Percentiles rank a stretch among this genome's conserved stretches.
These are phyloP conservation scores for Solenopsis fugax DNA, from an alignment of 1,140 invertebrate genomes.

Conservation along the genomic window DNA sequence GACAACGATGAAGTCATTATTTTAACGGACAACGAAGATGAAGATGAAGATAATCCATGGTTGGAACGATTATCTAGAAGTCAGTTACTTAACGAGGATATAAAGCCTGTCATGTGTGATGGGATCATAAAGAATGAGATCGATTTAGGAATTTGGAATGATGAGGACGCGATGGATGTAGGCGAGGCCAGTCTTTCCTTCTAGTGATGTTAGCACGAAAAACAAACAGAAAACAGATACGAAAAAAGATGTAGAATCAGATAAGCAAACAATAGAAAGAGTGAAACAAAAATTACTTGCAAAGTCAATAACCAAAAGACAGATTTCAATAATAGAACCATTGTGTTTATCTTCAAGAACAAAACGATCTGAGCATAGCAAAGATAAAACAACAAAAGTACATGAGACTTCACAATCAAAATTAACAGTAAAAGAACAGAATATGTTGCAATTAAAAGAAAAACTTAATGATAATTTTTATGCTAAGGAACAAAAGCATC, in stretches of 20 bases:
- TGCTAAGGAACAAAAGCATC: conserved; percentile 58
- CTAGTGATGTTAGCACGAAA: too few species aligned
- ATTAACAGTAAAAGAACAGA: conserved; percentile 55
- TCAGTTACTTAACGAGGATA: conserved; percentile 67
- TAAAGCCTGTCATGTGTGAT: neutral
- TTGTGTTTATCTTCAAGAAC: conserved; percentile 33
- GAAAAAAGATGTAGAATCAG: too few species aligned
- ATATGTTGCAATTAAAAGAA: neutral
- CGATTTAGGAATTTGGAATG: conserved; percentile 34
- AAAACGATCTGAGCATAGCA: conserved; percentile 14
- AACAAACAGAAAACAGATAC: neutral
- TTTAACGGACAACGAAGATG: conserved; percentile 77
- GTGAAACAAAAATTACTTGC: neutral
- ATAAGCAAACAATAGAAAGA: neutral
- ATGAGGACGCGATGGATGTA: conserved; percentile 30
- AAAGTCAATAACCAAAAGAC: neutral
- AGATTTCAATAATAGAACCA: conserved; percentile 63
- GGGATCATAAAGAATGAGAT: neutral
- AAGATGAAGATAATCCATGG: conserved; percentile 74
- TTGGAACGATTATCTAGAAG: conserved; percentile 69
- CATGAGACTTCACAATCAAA: conserved; percentile 5
- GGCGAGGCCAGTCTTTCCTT: neutral
- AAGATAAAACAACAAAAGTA: neutral
- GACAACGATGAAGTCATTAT: conserved; percentile 72
- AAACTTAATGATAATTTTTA: conserved; percentile 49